Evolutionary conservation across 2,888 invertebrate genomes (phyloP), one percentile per base, ranked within the genome.

Genomic region (Orchesella flavescens): DNA sequence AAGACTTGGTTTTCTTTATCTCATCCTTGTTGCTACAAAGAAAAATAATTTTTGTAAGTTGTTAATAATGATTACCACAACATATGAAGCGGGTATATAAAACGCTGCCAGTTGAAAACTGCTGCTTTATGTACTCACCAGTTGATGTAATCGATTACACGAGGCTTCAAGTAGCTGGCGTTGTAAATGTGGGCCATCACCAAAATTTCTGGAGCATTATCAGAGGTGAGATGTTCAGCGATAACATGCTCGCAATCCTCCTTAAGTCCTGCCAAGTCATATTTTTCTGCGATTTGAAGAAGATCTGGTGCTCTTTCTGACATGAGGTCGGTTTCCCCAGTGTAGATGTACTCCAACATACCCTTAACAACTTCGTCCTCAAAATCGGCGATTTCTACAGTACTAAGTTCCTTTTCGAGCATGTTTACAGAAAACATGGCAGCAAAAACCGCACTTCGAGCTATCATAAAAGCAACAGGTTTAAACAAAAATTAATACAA

Each of bases 281-380:
- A 88, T 72, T 88, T 88, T 23, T 88, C 87, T 0, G 88, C 87
- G 23, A 87, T 86, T 76, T 87, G 87, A 23, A 88, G 76, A 10
- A 88, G 83, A 49, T 87, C 88, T 0, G 85, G 76, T 12, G 87
- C 87, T 59, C 85, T 79, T 23, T 87, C 86, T 10, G 46, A 21
- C 43, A 88, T 61, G 0, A 77, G 61, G 15, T 84, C 82, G 4
- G 85, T 84, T 61, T 88, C 86, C 10, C 87, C 88, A 13, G 86
- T 86, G 68, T 85, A 86, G 49, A 87, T 59, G 44, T 82, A 84
- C 23, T 87, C 87, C 3, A 88, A n/a, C 87, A 88, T 88, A 1
- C 80, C 87, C 12, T 87, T 85, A 0, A 88, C 87, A 0, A 86
- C 84, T 1, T 86, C 87, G 57, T 85, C 87, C 19, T 87, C 87